Evolutionary conservation across 2,113 vertebrate genomes (phyloP).

Genomic region (Scortum barcoo): DNA sequence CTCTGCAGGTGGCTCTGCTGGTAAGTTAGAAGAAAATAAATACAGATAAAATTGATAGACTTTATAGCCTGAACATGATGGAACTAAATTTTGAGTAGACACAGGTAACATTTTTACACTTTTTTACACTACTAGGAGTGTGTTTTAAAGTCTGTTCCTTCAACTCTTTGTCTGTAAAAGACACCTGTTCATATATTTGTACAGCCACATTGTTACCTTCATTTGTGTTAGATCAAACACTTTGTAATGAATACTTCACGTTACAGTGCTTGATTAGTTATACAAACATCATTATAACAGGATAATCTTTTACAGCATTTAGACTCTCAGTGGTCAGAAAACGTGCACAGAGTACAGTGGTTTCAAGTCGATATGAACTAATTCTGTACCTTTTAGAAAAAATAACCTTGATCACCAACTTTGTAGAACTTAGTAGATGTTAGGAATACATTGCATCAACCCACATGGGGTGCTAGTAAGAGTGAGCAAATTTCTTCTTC

Average conservation of each 20-base stretch:
- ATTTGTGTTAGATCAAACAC: not conserved
- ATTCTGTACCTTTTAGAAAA: too few species aligned
- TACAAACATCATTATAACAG: not conserved
- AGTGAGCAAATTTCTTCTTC: not conserved
- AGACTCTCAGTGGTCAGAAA: too few species aligned
- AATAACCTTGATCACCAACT: not conserved
- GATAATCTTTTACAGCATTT: not conserved
- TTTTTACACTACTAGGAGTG: not conserved
- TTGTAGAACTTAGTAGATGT: not conserved
- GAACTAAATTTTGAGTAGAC: not conserved
- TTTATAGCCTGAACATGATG: not conserved
- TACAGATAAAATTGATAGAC: not conserved
- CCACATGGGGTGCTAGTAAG: not conserved
- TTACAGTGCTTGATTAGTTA: not conserved
- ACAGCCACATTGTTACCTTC: not conserved
- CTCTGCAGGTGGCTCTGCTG: slow-evolving; percentile 95
- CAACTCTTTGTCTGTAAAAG: not conserved
- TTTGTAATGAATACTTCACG: not conserved
- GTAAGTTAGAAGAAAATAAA: slow-evolving; percentile 80
- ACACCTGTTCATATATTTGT: not conserved
- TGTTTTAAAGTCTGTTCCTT: not conserved
- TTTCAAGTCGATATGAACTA: not conserved
- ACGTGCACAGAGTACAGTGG: not conserved
- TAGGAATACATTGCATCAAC: not conserved
- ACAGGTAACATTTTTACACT: too few species aligned